Evolutionary conservation across 2,797 vertebrate genomes (phyloP), one percentile per base, ranked within the genome.

Genomic region (Pelodytes ibericus): DNA sequence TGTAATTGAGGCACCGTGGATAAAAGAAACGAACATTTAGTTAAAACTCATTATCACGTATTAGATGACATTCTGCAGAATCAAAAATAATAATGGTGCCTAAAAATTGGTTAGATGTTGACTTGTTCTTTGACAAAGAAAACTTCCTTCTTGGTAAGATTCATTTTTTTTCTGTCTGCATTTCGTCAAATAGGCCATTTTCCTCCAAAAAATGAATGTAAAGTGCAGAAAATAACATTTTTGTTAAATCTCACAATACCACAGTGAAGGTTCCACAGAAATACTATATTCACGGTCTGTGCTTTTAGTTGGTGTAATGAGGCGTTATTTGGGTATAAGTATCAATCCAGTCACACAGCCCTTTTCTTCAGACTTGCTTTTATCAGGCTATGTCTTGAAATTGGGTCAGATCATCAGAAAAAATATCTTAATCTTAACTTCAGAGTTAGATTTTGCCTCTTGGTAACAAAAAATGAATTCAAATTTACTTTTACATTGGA

Each of bases 281-380:
- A 76, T 63, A 70, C 65, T 49, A 59, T 75, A 30, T 53, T 75
- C 57, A 16, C 66, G 22, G 41, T 29, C 41, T 30, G 6, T 3
- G 53, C 69, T 72, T 53, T 78, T 78, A 78, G 56, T 29, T 60
- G 16, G 41, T 16, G 30, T 78, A 78, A 78, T 78, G 44, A 68
- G 25, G 56, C 67, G 68, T 61, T 53, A 72, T 78, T 72, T 67
- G 57, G 70, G 68, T 44, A 36, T 36, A 72, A 78, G 56, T 73
- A 73, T 78, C 63, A 20, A 53, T 62, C 57, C 36, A 9, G 61
- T 27, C 62, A 29, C 41, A 53, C 11, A 58, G 68, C 9, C 61
- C 47, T 67, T 44, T 36, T 41, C 30, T 49, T 22, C 22, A 22
- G 0, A 24, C 65, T 41, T n/a, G 29, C 69, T 44, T 71, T 65